These are phyloP conservation scores for Catamblyrhynchus diadema DNA, from an alignment of 2,797 vertebrate species.

Conservation along the genomic window DNA sequence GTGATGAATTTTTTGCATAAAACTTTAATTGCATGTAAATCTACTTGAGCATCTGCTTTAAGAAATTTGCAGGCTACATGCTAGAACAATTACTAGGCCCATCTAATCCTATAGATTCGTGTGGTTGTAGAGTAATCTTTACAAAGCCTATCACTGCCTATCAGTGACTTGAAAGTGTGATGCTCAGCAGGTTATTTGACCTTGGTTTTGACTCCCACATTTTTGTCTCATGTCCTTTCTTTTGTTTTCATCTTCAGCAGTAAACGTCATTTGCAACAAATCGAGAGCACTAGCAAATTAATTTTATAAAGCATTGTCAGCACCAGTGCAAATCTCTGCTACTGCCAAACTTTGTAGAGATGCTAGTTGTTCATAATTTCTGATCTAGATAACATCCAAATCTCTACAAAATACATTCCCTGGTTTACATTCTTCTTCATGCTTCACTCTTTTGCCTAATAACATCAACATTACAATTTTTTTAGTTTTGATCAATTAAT, in stretches of 20 bases:
- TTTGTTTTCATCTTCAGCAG: background rate
- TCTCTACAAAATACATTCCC: background rate
- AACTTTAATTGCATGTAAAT: background rate
- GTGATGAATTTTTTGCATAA: background rate
- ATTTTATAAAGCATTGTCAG: slow-evolving; percentile 28
- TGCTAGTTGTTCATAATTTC: background rate
- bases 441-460: background rate
- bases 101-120: background rate
- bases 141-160: background rate
- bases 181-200: slow-evolving; percentile 20
- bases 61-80: background rate
- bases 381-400: background rate
- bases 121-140: background rate
- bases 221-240: background rate
- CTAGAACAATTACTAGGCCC: background rate
- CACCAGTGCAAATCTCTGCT: background rate
- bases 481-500: background rate
- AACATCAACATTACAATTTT: background rate
- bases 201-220: background rate
- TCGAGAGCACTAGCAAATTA: background rate
- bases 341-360: background rate
- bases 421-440: background rate
- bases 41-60: background rate
- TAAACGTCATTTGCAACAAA: slow-evolving; percentile 26
- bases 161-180: background rate